These are phyloP conservation scores for Cirrhinus mrigala DNA, from an alignment of 2,797 vertebrate species.

Conservation along the genomic window DNA sequence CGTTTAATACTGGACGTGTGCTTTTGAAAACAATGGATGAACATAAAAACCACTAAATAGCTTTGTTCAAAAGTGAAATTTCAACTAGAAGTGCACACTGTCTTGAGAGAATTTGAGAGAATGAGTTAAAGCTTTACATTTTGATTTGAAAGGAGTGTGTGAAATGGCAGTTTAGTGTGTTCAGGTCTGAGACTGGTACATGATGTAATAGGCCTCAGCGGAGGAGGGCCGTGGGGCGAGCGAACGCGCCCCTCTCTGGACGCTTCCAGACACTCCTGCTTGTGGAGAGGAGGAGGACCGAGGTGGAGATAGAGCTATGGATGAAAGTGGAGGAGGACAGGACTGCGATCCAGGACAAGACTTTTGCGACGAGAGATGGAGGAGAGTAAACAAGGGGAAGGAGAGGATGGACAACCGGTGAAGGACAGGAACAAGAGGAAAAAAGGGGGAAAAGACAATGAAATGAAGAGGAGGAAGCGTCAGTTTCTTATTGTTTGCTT, in stretches of 20 bases:
- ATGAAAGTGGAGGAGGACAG: conserved; percentile 47
- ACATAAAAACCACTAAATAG: not conserved
- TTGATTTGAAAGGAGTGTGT: not conserved
- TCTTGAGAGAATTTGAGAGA: not conserved
- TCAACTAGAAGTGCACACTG: not conserved
- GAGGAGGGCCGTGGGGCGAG: conserved; percentile 44
- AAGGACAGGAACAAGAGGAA: conserved; percentile 72
- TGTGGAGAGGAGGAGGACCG: conserved; percentile 72
- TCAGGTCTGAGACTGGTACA: conserved; percentile 64
- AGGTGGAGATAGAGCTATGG: conserved; percentile 40
- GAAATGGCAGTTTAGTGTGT: conserved; percentile 10
- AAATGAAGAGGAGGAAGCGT: conserved; percentile 54
- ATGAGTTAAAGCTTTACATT: not conserved
- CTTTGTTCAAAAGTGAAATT: not conserved
- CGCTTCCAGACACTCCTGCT: conserved; percentile 81
- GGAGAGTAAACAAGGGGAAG: conserved; percentile 71
- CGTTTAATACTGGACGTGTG: not conserved
- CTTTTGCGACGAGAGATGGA: conserved; percentile 74
- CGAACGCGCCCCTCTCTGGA: conserved; percentile 44
- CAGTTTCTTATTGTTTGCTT: conserved; percentile 53
- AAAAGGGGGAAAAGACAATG: conserved; percentile 77
- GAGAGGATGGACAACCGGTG: conserved; percentile 71
- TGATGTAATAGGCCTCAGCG: conserved; percentile 58
- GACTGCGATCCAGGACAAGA: conserved; percentile 72
- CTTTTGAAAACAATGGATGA: not conserved